Evolutionary conservation across 1,140 invertebrate genomes (phyloP).

Genomic region (Papilio glaucus): DNA sequence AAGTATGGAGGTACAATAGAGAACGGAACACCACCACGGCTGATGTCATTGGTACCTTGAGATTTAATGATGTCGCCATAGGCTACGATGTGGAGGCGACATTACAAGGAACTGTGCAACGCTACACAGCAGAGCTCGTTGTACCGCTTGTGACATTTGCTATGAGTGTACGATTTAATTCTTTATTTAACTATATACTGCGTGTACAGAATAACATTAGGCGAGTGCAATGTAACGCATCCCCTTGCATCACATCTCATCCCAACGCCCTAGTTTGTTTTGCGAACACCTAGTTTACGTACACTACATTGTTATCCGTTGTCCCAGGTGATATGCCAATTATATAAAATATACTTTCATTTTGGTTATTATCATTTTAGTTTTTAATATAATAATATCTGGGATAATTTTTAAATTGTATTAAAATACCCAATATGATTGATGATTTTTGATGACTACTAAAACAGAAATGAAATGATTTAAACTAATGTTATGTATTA

Average conservation of each 20-base stretch:
- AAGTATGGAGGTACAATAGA: conserved; percentile 43
- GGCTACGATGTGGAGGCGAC: conserved; percentile 46
- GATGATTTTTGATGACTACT: no score
- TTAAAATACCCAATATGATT: no score
- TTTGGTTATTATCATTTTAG: no score
- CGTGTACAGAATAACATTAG: neutral
- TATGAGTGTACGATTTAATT: conserved; percentile 34
- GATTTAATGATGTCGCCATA: conserved; percentile 42
- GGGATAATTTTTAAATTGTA: no score
- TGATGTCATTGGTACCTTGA: conserved; percentile 46
- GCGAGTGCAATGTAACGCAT: neutral
- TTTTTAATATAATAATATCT: no score
- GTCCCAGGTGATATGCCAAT: no score
- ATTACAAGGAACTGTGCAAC: conserved; percentile 18
- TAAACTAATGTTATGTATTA: no score
- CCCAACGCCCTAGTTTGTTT: no score
- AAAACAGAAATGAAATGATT: no score
- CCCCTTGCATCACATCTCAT: neutral
- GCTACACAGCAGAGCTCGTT: conserved; percentile 41
- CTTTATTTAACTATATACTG: neutral
- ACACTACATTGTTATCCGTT: no score
- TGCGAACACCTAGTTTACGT: no score
- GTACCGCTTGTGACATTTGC: conserved; percentile 40
- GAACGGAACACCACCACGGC: conserved; percentile 37
- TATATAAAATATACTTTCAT: no score